These are phyloP conservation scores for Sipha flava DNA, from an alignment of 1,140 invertebrate species.

Conservation along the genomic window DNA sequence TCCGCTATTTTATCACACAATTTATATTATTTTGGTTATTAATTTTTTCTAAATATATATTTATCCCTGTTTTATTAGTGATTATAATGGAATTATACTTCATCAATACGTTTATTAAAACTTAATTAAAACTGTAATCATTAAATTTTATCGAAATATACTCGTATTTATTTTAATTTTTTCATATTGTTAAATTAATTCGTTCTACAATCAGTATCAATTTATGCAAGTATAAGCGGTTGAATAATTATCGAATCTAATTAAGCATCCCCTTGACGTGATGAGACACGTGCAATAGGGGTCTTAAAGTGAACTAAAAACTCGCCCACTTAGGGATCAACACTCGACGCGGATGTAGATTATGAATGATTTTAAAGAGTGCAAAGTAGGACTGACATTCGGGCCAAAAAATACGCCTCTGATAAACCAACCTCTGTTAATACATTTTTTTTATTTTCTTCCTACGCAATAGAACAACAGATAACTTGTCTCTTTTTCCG, in stretches of 20 bases:
- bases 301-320: background rate
- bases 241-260: background rate
- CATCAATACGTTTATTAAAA: too few relatives aligned
- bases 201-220: too few relatives aligned
- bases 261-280: background rate
- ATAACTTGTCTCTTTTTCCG: background rate
- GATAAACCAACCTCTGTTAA: background rate
- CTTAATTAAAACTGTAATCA: too few relatives aligned
- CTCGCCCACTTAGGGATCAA: constrained; percentile 9
- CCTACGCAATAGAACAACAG: background rate
- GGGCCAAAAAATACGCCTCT: constrained; percentile 12
- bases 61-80: too few relatives aligned
- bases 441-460: constrained; percentile 8
- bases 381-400: constrained; percentile 1
- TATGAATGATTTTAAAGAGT: background rate
- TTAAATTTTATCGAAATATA: too few relatives aligned
- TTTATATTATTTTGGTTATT: too few relatives aligned
- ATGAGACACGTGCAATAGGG: background rate
- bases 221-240: background rate
- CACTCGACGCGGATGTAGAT: background rate
- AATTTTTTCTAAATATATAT: too few relatives aligned
- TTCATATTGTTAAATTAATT: too few relatives aligned
- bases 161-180: too few relatives aligned
- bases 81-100: too few relatives aligned
- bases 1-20: too few relatives aligned